phyloP scores from a whole-genome alignment of 2,888 invertebrate genomes.

The Uropetala carovei region DNA sequence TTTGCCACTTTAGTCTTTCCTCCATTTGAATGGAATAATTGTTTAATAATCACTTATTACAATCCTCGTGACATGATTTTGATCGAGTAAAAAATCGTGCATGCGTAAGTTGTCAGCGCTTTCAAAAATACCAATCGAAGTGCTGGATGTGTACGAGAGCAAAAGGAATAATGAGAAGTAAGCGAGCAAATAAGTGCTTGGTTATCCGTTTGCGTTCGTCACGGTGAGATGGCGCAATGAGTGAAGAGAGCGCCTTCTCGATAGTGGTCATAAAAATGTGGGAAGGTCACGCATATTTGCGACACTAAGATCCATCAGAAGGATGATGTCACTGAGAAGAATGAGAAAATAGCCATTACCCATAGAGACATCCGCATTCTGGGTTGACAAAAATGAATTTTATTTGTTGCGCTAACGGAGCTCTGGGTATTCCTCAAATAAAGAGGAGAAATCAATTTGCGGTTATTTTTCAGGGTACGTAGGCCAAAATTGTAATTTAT shows the following conservation, averaged over 20 bases:
- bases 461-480: no score
- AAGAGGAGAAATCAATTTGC: no score
- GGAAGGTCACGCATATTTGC: conserved; percentile 19
- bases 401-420: not conserved
- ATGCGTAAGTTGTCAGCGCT: no score
- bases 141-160: not conserved
- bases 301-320: conserved; percentile 32
- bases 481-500: no score
- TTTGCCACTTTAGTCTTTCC: no score
- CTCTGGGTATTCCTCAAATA: not conserved
- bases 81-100: no score
- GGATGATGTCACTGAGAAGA: not conserved
- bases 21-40: no score
- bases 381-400: not conserved
- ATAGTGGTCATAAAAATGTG: conserved; percentile 32
- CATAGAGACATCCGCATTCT: conserved; percentile 11
- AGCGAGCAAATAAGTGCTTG: not conserved
- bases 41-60: no score
- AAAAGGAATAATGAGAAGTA: conserved; percentile 19
- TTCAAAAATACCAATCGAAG: no score
- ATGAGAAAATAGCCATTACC: conserved; percentile 18
- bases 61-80: no score
- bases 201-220: not conserved
- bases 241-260: conserved; percentile 5
- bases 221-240: conserved; percentile 22